Conservation (phyloP, 1,140 invertebrate species). For the Panagrolaimus sp. region DNA sequence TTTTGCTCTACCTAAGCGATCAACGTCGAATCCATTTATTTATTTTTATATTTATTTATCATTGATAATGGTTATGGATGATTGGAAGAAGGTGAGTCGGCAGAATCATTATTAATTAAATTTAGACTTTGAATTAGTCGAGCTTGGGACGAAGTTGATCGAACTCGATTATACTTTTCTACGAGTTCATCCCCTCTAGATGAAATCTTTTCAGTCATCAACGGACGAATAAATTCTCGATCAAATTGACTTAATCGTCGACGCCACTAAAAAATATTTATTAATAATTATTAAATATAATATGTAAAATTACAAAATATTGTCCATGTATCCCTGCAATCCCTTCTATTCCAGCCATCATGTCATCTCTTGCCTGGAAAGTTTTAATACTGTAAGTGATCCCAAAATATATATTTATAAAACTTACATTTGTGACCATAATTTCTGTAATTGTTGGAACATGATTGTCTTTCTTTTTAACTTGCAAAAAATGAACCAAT, state of each 20-base stretch:
- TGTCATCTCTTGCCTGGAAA: conserved; percentile 30
- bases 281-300: neutral
- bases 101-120: too few species aligned
- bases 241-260: conserved; percentile 28
- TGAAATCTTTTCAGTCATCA: conserved; percentile 25
- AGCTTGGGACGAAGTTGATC: neutral
- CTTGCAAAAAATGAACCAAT: conserved; percentile 62
- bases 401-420: too few species aligned
- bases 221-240: conserved; percentile 35
- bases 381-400: neutral
- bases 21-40: neutral
- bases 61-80: conserved; percentile 4
- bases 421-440: neutral
- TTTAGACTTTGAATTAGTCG: neutral
- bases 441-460: conserved; percentile 18
- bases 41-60: conserved; percentile 3
- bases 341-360: conserved; percentile 43
- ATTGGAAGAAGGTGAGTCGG: too few species aligned
- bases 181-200: conserved; percentile 35
- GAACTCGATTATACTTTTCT: conserved; percentile 24
- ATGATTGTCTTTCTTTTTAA: conserved; percentile 55
- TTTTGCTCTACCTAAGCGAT: conserved; percentile 3
- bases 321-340: conserved; percentile 35
- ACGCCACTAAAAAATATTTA: conserved; percentile 32
- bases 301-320: conserved; percentile 25